phyloP scores from a whole-genome alignment of 2,113 vertebrate species.

The Labrus mixtus region DNA sequence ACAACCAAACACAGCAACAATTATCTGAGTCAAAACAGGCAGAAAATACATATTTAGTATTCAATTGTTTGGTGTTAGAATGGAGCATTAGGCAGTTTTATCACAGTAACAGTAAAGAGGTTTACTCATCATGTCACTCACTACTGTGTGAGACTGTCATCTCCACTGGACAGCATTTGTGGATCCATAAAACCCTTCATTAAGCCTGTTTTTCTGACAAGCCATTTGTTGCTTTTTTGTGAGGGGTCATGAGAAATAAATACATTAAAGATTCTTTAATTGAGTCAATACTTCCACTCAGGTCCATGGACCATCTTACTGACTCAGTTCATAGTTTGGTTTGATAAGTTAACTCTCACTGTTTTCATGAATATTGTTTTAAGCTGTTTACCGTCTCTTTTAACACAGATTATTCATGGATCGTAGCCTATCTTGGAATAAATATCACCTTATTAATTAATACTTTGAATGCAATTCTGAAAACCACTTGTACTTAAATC shows the following conservation, averaged over 20 bases:
- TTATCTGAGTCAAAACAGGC: constrained; percentile 3
- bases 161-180: neutral
- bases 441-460: too few species aligned
- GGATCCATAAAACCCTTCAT: neutral
- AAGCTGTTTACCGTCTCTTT: too few species aligned
- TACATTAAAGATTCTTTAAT: too few species aligned
- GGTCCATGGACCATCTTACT: neutral
- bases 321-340: neutral
- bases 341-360: neutral
- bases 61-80: neutral
- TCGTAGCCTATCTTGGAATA: too few species aligned
- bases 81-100: neutral
- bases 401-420: too few species aligned
- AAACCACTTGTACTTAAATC: too few species aligned
- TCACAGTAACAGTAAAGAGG: neutral
- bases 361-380: neutral
- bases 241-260: neutral
- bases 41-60: constrained; percentile 1
- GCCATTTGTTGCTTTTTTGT: too few species aligned
- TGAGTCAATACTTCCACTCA: neutral
- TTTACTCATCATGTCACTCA: too few species aligned
- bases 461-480: too few species aligned
- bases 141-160: neutral
- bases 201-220: neutral
- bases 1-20: constrained; percentile 8